A percentile compares a stretch with the other conserved stretches of the same genome.
phyloP scores from a whole-genome alignment of 2,113 vertebrate species.

The Lichenostomus cassidix region DNA sequence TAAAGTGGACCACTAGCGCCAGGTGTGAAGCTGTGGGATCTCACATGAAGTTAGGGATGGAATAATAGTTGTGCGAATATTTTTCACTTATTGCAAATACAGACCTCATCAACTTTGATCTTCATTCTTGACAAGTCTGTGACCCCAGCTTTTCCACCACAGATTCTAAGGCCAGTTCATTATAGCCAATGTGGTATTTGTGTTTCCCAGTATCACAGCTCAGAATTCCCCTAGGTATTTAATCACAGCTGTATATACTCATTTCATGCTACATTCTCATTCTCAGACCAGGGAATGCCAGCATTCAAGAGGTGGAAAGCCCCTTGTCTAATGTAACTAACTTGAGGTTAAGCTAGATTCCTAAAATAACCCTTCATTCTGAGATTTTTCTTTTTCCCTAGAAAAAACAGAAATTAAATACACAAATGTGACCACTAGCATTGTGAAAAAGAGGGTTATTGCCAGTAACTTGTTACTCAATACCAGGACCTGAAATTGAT shows the following conservation, averaged over 20 bases:
- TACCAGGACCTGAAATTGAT: not conserved
- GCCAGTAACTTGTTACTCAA: not conserved
- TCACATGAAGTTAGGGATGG: not conserved
- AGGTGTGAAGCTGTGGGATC: not conserved
- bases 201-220: not conserved
- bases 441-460: not conserved
- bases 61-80: not conserved
- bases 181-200: not conserved
- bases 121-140: not conserved
- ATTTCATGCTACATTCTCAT: not conserved
- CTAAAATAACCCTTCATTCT: constrained; percentile 18
- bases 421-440: not conserved
- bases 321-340: constrained; percentile 10
- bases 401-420: constrained; percentile 8
- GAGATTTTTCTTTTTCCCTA: not conserved
- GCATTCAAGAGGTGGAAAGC: not conserved
- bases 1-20: not conserved
- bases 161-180: not conserved
- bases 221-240: constrained; percentile 14
- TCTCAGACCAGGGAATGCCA: not conserved
- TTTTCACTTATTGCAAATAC: not conserved
- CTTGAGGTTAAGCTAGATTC: constrained; percentile 23
- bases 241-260: constrained; percentile 16
- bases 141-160: not conserved
- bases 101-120: not conserved